Evolutionary conservation across 2,797 vertebrate genomes (phyloP).

Genomic region (Atherinosoma microstoma): DNA sequence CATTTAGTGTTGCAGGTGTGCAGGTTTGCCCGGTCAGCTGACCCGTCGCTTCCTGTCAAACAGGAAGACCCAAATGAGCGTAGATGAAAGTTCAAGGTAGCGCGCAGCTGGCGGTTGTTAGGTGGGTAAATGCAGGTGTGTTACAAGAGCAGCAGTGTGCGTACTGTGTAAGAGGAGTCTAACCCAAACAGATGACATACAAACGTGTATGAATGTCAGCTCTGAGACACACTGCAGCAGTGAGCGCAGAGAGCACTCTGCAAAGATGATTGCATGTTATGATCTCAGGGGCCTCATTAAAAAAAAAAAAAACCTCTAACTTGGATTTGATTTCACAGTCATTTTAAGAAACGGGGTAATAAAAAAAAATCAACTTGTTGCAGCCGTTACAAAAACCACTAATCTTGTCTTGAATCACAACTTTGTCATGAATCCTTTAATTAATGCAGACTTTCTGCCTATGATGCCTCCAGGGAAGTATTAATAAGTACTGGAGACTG

Average conservation of each 20-base stretch:
- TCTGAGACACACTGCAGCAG: slow-evolving; percentile 29
- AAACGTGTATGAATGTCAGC: slow-evolving; percentile 46
- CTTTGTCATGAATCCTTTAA: slow-evolving; percentile 9
- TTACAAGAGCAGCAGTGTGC: slow-evolving; percentile 62
- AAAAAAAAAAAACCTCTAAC: slow-evolving; percentile 3
- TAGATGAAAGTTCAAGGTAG: slow-evolving; percentile 70
- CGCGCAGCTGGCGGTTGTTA: slow-evolving; percentile 69
- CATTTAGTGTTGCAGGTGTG: slow-evolving; percentile 72
- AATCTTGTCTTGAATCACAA: neutral
- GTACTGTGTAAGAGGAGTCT: slow-evolving; percentile 46
- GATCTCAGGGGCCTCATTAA: slow-evolving; percentile 14
- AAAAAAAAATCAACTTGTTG: neutral
- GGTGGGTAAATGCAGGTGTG: slow-evolving; percentile 69
- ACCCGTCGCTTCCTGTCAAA: slow-evolving; percentile 76
- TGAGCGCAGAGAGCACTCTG: slow-evolving; percentile 24
- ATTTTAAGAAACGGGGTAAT: neutral
- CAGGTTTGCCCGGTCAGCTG: slow-evolving; percentile 68
- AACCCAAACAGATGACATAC: slow-evolving; percentile 68
- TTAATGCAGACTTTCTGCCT: slow-evolving; percentile 1
- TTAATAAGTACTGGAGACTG: neutral
- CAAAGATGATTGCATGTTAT: neutral
- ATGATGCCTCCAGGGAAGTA: neutral
- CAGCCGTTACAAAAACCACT: neutral
- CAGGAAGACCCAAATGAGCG: slow-evolving; percentile 71
- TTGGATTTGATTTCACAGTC: slow-evolving; percentile 10